phyloP scores from a whole-genome alignment of 2,113 vertebrate genomes.

The Callospermophilus lateralis region DNA sequence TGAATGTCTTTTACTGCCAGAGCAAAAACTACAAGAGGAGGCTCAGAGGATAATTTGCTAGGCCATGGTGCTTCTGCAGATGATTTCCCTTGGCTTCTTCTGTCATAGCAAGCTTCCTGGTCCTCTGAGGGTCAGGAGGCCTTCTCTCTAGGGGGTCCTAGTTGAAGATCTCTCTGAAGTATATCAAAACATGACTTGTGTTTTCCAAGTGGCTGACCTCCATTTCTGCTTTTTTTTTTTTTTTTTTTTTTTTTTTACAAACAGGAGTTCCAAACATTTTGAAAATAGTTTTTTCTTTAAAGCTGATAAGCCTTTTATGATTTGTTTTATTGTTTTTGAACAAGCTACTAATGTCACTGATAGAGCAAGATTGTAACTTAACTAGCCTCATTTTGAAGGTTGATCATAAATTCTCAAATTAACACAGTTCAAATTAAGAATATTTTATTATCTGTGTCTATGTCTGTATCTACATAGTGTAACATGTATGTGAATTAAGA shows the following conservation, averaged over 20 bases:
- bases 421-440: slow-evolving; percentile 31
- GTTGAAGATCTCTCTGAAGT: not conserved
- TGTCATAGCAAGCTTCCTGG: not conserved
- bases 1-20: not conserved
- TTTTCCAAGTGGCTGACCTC: not conserved
- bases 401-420: slow-evolving; percentile 30
- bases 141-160: not conserved
- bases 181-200: not conserved
- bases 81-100: not conserved
- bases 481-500: slow-evolving; percentile 46
- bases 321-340: not conserved
- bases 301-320: slow-evolving; percentile 3
- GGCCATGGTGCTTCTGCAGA: not conserved
- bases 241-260: slow-evolving; percentile 50
- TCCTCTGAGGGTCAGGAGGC: not conserved
- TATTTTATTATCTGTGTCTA: not conserved
- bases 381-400: not conserved
- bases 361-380: slow-evolving; percentile 1
- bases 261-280: slow-evolving; percentile 45
- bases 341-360: not conserved
- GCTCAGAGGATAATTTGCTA: not conserved
- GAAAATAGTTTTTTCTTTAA: slow-evolving; percentile 57
- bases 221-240: slow-evolving; percentile 6
- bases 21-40: not conserved
- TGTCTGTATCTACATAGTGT: not conserved